phyloP scores from a whole-genome alignment of 2,888 invertebrate genomes.

The Sinhomidia bicolor region DNA sequence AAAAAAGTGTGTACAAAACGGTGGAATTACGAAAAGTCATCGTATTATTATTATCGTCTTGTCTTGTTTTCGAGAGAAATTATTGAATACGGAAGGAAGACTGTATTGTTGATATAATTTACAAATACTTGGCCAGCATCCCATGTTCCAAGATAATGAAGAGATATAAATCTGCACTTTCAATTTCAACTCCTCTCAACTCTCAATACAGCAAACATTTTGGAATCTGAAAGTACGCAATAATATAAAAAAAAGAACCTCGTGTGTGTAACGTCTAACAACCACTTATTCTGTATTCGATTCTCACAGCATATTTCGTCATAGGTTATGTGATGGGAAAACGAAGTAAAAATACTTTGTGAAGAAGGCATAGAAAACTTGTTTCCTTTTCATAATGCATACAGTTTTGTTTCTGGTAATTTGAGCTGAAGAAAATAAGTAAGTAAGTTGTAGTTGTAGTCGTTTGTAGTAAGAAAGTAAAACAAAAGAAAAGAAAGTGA shows the following conservation, averaged over 20 bases:
- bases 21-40: neutral
- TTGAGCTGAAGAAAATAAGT: slow-evolving; percentile 43
- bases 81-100: slow-evolving; percentile 17
- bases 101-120: neutral
- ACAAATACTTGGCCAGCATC: slow-evolving; percentile 46
- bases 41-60: neutral
- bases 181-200: neutral
- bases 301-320: neutral
- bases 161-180: neutral
- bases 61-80: neutral
- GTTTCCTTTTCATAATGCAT: neutral
- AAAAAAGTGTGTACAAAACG: neutral
- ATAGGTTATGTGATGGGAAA: slow-evolving; percentile 10
- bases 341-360: neutral
- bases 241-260: neutral
- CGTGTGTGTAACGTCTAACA: neutral
- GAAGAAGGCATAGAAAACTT: neutral
- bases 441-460: neutral
- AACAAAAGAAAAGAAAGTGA: slow-evolving; percentile 50
- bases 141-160: slow-evolving; percentile 11
- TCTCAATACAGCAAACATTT: neutral
- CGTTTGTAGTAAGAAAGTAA: slow-evolving; percentile 45
- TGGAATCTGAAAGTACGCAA: neutral
- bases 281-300: slow-evolving; percentile 11
- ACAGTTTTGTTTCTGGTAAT: slow-evolving; percentile 20